Conservation (phyloP, 2,888 invertebrate species). For the Colletes collaris region DNA sequence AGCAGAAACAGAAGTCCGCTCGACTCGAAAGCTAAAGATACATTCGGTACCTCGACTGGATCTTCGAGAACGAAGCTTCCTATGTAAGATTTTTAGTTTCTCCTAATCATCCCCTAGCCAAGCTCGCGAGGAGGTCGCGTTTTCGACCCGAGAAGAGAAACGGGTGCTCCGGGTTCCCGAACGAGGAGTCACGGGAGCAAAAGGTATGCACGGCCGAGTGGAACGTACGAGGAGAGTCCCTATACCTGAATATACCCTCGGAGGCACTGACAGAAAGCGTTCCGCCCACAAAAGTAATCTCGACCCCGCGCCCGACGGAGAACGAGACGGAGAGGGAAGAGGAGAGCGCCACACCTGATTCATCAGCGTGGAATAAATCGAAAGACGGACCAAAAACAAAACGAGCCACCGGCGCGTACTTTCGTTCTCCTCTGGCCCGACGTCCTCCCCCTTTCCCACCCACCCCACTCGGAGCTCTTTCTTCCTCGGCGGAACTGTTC, state of each 20-base stretch:
- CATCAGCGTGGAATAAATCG: conserved; percentile 81
- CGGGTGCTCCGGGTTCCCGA: conserved; percentile 16
- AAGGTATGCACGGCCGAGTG: conserved; percentile 57
- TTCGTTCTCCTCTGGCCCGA: conserved; percentile 16
- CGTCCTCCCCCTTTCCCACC: neutral
- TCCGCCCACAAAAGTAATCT: conserved; percentile 83
- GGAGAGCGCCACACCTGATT: conserved; percentile 79
- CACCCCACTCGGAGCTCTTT: neutral
- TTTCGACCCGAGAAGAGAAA: conserved; percentile 55
- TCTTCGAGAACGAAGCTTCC: too few relatives aligned
- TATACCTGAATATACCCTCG: conserved; percentile 73
- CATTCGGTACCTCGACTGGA: too few relatives aligned
- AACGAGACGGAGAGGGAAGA: conserved; percentile 48
- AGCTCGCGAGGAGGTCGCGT: conserved; percentile 20
- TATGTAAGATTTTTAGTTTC: too few relatives aligned
- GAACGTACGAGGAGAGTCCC: conserved; percentile 61
- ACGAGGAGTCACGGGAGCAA: conserved; percentile 47
- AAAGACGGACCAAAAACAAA: conserved; percentile 72
- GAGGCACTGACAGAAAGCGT: conserved; percentile 82
- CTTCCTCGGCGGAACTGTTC: neutral
- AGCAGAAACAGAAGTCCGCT: too few relatives aligned
- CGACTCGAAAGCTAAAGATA: too few relatives aligned
- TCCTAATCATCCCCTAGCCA: too few relatives aligned
- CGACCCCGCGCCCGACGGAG: conserved; percentile 69
- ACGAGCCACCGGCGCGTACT: conserved; percentile 55